Evolutionary conservation across 2,113 vertebrate species (phyloP).

Genomic region (Hippoglossus stenolepis): DNA sequence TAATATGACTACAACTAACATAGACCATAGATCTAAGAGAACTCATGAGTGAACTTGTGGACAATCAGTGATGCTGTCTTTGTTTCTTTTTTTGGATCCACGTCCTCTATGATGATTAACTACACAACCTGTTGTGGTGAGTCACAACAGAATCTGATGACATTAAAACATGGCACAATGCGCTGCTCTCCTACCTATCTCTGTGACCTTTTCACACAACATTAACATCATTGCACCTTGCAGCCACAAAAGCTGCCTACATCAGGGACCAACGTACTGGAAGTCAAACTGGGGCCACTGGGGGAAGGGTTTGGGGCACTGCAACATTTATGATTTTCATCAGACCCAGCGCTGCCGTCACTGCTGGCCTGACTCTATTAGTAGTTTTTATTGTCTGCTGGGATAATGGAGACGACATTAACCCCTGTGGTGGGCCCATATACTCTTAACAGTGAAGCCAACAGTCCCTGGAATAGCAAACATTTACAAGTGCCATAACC

Average conservation of each 20-base stretch:
- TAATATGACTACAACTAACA: too few species aligned
- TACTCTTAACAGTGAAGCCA: constrained; percentile 62
- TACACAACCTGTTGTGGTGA: constrained; percentile 43
- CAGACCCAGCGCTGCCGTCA: constrained; percentile 36
- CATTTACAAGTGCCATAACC: constrained; percentile 73
- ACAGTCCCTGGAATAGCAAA: constrained; percentile 68
- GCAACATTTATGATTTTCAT: constrained; percentile 68
- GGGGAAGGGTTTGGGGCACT: constrained; percentile 14
- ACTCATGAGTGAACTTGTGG: too few species aligned
- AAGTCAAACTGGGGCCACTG: constrained; percentile 52
- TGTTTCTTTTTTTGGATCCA: not conserved
- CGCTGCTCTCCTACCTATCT: constrained; percentile 22
- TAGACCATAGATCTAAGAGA: too few species aligned
- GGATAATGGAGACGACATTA: constrained; percentile 63
- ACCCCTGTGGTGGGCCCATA: constrained; percentile 57
- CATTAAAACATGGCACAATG: constrained; percentile 52
- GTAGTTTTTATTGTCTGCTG: constrained; percentile 65
- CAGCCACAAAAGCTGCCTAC: constrained; percentile 45
- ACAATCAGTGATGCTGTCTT: not conserved
- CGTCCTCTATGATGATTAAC: constrained; percentile 13
- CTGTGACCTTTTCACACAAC: constrained; percentile 71
- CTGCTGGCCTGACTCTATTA: constrained; percentile 59
- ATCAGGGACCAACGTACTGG: constrained; percentile 26
- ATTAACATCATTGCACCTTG: constrained; percentile 62
- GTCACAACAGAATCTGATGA: constrained; percentile 35